Conservation (phyloP, 2,797 vertebrate species). For the Brachymystax lenok region DNA sequence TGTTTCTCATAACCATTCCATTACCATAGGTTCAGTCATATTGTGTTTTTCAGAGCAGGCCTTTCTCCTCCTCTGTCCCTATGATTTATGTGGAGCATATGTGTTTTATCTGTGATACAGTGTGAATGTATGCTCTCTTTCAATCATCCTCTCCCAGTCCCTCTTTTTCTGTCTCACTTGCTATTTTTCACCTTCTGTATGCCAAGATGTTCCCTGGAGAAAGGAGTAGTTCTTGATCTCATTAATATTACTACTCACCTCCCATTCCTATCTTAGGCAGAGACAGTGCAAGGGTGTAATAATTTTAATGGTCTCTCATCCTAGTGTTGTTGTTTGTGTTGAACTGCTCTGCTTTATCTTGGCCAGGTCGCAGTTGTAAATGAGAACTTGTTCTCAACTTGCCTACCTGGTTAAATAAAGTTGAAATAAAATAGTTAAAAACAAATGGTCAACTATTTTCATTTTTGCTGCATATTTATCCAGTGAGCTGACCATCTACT, state of each 20-base stretch:
- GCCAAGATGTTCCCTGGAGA: background rate
- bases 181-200: background rate
- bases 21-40: constrained; percentile 32
- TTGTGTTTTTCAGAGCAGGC: constrained; percentile 23
- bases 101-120: background rate
- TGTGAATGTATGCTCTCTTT: background rate
- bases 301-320: background rate
- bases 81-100: constrained; percentile 22
- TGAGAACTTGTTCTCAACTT: too few relatives aligned
- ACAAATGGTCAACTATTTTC: background rate
- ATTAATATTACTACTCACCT: background rate
- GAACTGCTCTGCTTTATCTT: too few relatives aligned
- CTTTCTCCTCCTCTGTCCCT: constrained; percentile 11
- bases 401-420: too few relatives aligned
- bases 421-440: too few relatives aligned
- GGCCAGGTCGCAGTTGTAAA: too few relatives aligned
- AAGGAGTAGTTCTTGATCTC: background rate
- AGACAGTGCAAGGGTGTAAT: too few relatives aligned
- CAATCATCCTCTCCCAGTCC: background rate
- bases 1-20: constrained; percentile 39
- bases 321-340: too few relatives aligned
- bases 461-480: background rate
- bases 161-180: background rate
- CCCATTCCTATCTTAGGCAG: background rate
- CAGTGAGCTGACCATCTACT: background rate